These are phyloP conservation scores for Rutpela maculata DNA, from an alignment of 2,888 invertebrate species.

Conservation along the genomic window DNA sequence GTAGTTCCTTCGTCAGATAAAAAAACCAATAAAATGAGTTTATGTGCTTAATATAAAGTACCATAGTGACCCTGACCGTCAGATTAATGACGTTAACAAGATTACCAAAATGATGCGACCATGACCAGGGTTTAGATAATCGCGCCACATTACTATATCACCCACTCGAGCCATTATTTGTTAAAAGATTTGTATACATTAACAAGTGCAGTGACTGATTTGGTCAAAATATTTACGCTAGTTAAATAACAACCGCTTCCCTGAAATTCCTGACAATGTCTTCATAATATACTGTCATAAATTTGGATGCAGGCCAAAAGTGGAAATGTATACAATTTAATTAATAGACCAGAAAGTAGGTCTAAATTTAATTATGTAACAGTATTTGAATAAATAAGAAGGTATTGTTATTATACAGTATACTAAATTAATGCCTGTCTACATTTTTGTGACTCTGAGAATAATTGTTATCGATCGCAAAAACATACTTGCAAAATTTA, in stretches of 20 bases:
- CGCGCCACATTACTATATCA: not conserved
- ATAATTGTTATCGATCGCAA: too few relatives aligned
- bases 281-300: slow-evolving; percentile 21
- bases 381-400: not conserved
- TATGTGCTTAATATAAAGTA: too few relatives aligned
- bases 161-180: not conserved
- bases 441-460: too few relatives aligned
- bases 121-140: too few relatives aligned
- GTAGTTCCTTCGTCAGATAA: too few relatives aligned
- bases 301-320: slow-evolving; percentile 32
- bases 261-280: slow-evolving; percentile 4
- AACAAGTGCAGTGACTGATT: slow-evolving; percentile 12
- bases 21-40: too few relatives aligned
- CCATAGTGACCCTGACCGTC: not conserved
- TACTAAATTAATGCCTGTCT: too few relatives aligned
- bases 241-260: slow-evolving; percentile 15
- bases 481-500: too few relatives aligned
- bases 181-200: not conserved
- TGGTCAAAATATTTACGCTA: slow-evolving; percentile 27
- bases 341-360: slow-evolving; percentile 37
- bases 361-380: slow-evolving; percentile 32
- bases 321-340: slow-evolving; percentile 11
- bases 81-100: not conserved
- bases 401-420: too few relatives aligned
- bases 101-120: not conserved